Percentiles rank a stretch among this genome's conserved stretches.
Evolutionary conservation across 2,888 invertebrate genomes (phyloP).

Genomic region (Spilarctia lutea): DNA sequence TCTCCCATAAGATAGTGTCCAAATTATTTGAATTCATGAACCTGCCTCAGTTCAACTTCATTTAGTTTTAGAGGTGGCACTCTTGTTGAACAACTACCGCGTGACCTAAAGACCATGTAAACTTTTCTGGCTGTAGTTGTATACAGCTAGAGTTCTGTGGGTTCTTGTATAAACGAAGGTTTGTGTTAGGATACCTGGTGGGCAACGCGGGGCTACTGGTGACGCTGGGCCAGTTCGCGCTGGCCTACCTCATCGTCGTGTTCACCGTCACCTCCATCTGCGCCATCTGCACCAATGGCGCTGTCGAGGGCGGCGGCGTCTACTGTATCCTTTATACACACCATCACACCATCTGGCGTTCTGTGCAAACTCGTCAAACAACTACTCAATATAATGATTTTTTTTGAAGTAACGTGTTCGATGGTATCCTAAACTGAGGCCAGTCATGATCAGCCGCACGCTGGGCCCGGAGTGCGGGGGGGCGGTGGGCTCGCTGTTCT

Average conservation of each 20-base stretch:
- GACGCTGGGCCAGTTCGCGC: conserved; percentile 94
- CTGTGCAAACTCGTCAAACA: not conserved
- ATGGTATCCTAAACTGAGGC: conserved; percentile 43
- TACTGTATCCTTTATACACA: conserved; percentile 98
- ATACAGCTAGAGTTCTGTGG: not conserved
- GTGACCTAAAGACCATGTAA: too few relatives aligned
- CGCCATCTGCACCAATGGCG: conserved; percentile 99
- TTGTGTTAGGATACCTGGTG: conserved; percentile 94
- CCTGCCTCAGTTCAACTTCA: too few relatives aligned
- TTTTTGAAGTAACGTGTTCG: not conserved
- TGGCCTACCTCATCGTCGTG: conserved; percentile 98
- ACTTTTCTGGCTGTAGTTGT: too few relatives aligned
- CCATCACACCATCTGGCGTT: not conserved
- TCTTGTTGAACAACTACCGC: too few relatives aligned
- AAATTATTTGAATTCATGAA: too few relatives aligned
- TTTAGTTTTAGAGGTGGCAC: too few relatives aligned
- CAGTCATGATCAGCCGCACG: conserved; percentile 99
- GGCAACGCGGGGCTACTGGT: conserved; percentile 97
- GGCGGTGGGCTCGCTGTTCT: conserved; percentile 98
- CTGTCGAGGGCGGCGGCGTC: conserved; percentile 99
- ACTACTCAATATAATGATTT: too few relatives aligned
- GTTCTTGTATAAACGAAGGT: not conserved
- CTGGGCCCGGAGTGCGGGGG: conserved; percentile 99
- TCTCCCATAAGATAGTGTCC: too few relatives aligned
- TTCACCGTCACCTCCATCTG: conserved; percentile 99